Evolutionary conservation across 2,113 vertebrate genomes (phyloP).

Genomic region (Epinephelus lanceolatus): DNA sequence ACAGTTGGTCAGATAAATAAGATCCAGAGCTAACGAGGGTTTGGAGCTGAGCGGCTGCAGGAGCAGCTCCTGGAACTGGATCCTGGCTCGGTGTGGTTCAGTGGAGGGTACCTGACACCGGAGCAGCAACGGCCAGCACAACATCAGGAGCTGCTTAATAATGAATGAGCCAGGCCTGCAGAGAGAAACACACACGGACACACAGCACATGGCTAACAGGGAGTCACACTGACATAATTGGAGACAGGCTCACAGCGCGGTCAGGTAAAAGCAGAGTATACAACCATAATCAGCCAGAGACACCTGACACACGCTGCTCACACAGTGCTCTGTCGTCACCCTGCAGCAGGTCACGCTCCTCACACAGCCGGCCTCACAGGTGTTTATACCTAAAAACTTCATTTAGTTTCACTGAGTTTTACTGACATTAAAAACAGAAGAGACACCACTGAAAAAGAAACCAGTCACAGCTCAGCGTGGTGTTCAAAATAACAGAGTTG

Average conservation of each 20-base stretch:
- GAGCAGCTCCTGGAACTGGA: constrained; percentile 60
- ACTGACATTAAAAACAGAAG: not conserved
- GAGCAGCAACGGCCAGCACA: constrained; percentile 46
- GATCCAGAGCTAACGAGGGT: constrained; percentile 37
- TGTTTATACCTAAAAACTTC: constrained; percentile 7
- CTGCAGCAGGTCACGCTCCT: constrained; percentile 12
- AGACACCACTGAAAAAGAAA: constrained; percentile 2
- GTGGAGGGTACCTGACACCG: constrained; percentile 74
- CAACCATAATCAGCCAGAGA: constrained; percentile 66
- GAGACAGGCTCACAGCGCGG: constrained; percentile 58
- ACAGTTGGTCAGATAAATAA: constrained; percentile 41
- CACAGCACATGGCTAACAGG: constrained; percentile 59
- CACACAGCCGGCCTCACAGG: constrained; percentile 14
- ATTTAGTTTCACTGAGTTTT: not conserved
- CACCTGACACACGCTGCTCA: constrained; percentile 64
- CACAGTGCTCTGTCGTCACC: constrained; percentile 54
- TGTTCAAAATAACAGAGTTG: constrained; percentile 53
- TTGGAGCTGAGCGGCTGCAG: constrained; percentile 7
- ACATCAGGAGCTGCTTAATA: constrained; percentile 77
- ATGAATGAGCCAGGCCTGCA: constrained; percentile 66
- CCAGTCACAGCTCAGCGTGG: constrained; percentile 26
- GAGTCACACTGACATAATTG: constrained; percentile 67
- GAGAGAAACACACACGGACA: constrained; percentile 32
- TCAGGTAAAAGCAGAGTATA: constrained; percentile 64
- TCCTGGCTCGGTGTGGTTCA: constrained; percentile 39